Evolutionary conservation across 1,140 invertebrate species (phyloP).

Genomic region (Meloidogyne hapla): DNA sequence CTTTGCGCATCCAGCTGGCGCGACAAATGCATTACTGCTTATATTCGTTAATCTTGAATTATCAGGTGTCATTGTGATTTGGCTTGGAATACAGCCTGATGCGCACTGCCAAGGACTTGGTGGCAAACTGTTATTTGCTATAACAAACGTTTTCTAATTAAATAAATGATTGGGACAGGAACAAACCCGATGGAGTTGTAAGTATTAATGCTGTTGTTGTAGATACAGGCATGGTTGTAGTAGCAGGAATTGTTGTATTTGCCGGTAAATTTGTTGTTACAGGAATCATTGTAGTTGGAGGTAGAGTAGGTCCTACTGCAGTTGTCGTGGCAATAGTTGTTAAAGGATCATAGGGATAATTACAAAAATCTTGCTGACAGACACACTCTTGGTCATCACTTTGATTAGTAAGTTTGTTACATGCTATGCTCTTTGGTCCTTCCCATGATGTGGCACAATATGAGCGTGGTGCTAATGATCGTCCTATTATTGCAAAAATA

Average conservation of each 20-base stretch:
- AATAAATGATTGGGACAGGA: not conserved
- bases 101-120: constrained; percentile 18
- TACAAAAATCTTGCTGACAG: constrained; percentile 19
- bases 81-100: constrained; percentile 6
- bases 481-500: too few species aligned
- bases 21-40: not conserved
- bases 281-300: constrained; percentile 8
- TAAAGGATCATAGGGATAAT: not conserved
- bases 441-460: constrained; percentile 27
- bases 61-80: not conserved
- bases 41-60: not conserved
- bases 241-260: not conserved
- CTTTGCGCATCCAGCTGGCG: constrained; percentile 11
- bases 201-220: not conserved
- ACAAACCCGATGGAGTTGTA: not conserved
- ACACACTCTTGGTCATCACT: constrained; percentile 23
- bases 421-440: constrained; percentile 1
- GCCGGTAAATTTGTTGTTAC: not conserved
- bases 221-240: not conserved
- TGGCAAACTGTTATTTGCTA: constrained; percentile 8
- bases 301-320: not conserved
- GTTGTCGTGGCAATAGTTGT: not conserved
- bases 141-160: not conserved
- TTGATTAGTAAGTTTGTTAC: constrained; percentile 13
- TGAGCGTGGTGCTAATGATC: constrained; percentile 8